These are phyloP conservation scores for Zophobas morio DNA, from an alignment of 1,140 invertebrate genomes.

Conservation along the genomic window DNA sequence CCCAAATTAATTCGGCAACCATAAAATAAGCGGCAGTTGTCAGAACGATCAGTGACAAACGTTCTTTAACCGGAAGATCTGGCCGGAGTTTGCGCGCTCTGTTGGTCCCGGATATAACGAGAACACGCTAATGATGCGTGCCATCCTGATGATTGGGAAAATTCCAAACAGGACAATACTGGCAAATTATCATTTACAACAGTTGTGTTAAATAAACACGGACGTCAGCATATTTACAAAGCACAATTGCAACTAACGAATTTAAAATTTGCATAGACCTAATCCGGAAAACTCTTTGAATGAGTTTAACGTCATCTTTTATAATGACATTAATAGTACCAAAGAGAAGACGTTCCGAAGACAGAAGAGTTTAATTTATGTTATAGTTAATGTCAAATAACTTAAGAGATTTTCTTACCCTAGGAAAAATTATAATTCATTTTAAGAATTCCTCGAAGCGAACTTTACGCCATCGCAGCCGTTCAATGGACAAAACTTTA, in stretches of 20 bases:
- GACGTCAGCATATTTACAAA: slow-evolving; percentile 23
- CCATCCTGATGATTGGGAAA: slow-evolving; percentile 47
- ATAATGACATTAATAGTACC: too few relatives aligned
- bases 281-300: not conserved
- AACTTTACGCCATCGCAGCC: slow-evolving; percentile 6
- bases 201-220: slow-evolving; percentile 26
- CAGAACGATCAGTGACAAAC: slow-evolving; percentile 48
- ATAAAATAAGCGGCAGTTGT: slow-evolving; percentile 46
- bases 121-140: slow-evolving; percentile 52
- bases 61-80: slow-evolving; percentile 47
- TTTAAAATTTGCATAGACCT: not conserved
- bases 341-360: not conserved
- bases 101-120: slow-evolving; percentile 48
- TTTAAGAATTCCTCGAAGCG: slow-evolving; percentile 7
- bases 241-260: slow-evolving; percentile 30
- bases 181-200: slow-evolving; percentile 30
- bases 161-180: slow-evolving; percentile 44
- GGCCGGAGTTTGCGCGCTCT: slow-evolving; percentile 50
- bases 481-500: slow-evolving; percentile 10
- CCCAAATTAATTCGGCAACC: slow-evolving; percentile 44
- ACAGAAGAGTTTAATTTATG: not conserved
- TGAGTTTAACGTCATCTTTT: too few relatives aligned
- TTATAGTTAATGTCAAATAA: not conserved
- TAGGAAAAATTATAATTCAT: slow-evolving; percentile 14
- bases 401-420: not conserved